A percentile compares a stretch with the other conserved stretches of the same genome.
phyloP scores from a whole-genome alignment of 2,113 vertebrate genomes.

The Gopherus evgoodei region DNA sequence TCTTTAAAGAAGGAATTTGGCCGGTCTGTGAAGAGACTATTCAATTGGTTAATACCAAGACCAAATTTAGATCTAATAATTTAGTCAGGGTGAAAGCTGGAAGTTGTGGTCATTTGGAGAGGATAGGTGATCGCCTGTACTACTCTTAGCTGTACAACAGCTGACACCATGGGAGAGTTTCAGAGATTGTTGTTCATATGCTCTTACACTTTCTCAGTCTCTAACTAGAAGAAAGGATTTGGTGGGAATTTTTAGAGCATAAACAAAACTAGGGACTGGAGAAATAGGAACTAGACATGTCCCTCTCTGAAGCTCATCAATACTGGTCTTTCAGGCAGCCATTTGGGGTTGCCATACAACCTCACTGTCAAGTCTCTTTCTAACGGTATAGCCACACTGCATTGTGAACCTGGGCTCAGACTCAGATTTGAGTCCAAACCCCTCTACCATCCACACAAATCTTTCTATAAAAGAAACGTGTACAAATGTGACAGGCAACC shows the following conservation, averaged over 20 bases:
- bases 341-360: neutral
- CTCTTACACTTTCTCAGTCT: neutral
- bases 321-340: neutral
- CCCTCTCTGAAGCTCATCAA: neutral
- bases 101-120: neutral
- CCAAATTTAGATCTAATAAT: neutral
- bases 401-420: neutral
- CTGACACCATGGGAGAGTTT: rapidly evolving
- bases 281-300: neutral
- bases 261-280: neutral
- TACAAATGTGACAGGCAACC: neutral
- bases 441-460: neutral
- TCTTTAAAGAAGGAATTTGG: neutral
- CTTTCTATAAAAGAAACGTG: neutral
- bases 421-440: neutral
- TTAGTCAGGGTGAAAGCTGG: neutral
- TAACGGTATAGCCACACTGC: neutral
- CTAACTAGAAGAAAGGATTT: neutral
- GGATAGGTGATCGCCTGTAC: neutral
- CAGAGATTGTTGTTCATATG: neutral
- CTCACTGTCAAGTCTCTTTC: neutral
- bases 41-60: neutral
- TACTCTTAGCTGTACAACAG: neutral
- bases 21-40: neutral
- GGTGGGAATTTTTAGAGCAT: neutral